Evolutionary conservation across 2,888 invertebrate species (phyloP), one percentile per base, ranked within the genome.

Genomic region (Rosalia funebris): DNA sequence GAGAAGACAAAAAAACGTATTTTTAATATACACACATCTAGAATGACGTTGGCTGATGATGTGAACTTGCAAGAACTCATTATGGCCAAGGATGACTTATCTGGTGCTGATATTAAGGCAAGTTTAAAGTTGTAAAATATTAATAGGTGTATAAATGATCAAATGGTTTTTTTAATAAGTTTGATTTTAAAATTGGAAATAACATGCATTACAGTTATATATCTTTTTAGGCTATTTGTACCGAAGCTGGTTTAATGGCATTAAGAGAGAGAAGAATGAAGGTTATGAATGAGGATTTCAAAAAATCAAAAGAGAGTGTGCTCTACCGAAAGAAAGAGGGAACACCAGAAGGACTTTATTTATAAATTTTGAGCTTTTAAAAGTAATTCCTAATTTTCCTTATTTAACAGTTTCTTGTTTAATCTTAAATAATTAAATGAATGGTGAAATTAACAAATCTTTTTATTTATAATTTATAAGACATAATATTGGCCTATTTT

Each of bases 141-240:
- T n/a, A n/a, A n/a, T n/a, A n/a, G n/a, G n/a, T n/a, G n/a, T n/a
- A n/a, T n/a, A n/a, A n/a, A n/a, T n/a, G n/a, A n/a, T n/a, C n/a
- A n/a, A n/a, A n/a, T n/a, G n/a, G n/a, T n/a, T n/a, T n/a, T n/a
- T n/a, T n/a, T n/a, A n/a, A n/a, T n/a, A n/a, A n/a, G n/a, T n/a
- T n/a, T n/a, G n/a, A n/a, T n/a, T n/a, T n/a, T n/a, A n/a, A n/a
- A n/a, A n/a, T n/a, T n/a, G n/a, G n/a, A n/a, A n/a, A n/a, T n/a
- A n/a, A n/a, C n/a, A n/a, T n/a, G n/a, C n/a, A n/a, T n/a, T n/a
- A n/a, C n/a, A n/a, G n/a, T n/a, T n/a, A n/a, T n/a, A n/a, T n/a
- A n/a, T n/a, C n/a, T n/a, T n/a, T n/a, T n/a, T n/a, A 95, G 93
- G 99, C 99, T 11, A 98, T 99, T 81, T 99, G 99, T 82, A 99